These are phyloP conservation scores for Pardalotus punctatus DNA, from an alignment of 2,113 vertebrate genomes.

Conservation along the genomic window DNA sequence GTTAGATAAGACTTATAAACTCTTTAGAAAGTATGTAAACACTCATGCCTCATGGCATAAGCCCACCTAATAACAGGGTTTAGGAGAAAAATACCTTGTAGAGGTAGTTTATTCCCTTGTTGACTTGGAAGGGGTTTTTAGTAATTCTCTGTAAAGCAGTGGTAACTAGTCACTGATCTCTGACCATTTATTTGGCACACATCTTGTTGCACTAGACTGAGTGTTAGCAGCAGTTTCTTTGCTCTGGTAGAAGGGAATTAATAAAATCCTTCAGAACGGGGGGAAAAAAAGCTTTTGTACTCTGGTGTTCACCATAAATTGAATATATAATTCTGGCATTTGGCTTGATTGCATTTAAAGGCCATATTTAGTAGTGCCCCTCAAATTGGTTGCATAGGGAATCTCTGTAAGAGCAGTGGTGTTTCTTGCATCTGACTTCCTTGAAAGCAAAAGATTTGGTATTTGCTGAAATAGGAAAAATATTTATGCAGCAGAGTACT, in stretches of 20 bases:
- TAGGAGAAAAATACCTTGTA: conserved; percentile 40
- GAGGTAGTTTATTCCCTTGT: conserved; percentile 33
- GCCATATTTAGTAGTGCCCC: neutral
- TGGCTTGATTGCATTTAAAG: neutral
- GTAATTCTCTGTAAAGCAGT: neutral
- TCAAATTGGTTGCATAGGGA: neutral
- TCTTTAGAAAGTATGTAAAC: conserved; percentile 51
- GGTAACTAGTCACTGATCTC: neutral
- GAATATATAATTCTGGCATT: neutral
- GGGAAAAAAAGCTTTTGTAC: neutral
- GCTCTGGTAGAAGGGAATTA: neutral
- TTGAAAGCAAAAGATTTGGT: neutral
- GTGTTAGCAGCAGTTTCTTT: neutral
- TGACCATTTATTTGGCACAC: neutral
- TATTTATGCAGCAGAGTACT: neutral
- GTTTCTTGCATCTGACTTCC: neutral
- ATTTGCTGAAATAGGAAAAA: neutral
- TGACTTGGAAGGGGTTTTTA: neutral
- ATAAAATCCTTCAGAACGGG: neutral
- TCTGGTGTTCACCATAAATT: neutral
- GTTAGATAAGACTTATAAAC: conserved; percentile 54
- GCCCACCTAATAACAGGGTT: conserved; percentile 53
- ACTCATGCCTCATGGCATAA: conserved; percentile 31
- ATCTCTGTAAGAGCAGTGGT: neutral
- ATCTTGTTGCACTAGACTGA: neutral